A percentile compares a stretch with the other conserved stretches of the same genome.
Evolutionary conservation across 2,797 vertebrate species (phyloP).

Genomic region (Alectoris magna): DNA sequence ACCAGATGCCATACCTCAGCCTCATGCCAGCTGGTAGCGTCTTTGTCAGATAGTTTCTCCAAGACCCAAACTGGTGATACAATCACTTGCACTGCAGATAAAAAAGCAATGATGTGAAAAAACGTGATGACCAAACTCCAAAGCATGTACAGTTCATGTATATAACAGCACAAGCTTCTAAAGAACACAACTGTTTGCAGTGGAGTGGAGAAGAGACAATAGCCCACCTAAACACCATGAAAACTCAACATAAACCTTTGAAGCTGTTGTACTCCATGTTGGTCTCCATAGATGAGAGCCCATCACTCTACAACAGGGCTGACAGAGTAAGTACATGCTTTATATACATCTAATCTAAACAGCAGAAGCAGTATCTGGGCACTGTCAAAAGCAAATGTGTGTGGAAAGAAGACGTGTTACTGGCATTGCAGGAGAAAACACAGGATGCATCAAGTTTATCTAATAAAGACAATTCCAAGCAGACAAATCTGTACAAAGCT

Average conservation of each 20-base stretch:
- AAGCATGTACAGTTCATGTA: background rate
- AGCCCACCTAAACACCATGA: background rate
- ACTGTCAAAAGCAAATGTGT: background rate
- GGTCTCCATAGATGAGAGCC: background rate
- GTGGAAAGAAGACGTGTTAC: background rate
- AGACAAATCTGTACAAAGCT: background rate
- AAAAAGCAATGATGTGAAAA: background rate
- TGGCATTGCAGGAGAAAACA: background rate
- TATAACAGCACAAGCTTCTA: background rate
- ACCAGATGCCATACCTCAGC: conserved; percentile 14
- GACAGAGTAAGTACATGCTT: background rate
- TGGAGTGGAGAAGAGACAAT: background rate
- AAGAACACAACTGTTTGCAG: background rate
- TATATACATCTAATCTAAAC: background rate
- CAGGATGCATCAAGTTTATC: background rate
- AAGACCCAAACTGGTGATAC: background rate
- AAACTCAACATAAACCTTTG: background rate
- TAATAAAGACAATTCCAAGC: background rate
- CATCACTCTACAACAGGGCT: background rate
- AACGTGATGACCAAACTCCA: background rate
- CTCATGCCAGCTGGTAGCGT: background rate
- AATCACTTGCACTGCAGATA: background rate
- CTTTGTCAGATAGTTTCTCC: background rate
- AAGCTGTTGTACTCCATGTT: background rate
- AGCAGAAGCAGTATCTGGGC: background rate